Evolutionary conservation across 2,888 invertebrate genomes (phyloP), one percentile per base, ranked within the genome.

Genomic region (Cephus nigrinus): DNA sequence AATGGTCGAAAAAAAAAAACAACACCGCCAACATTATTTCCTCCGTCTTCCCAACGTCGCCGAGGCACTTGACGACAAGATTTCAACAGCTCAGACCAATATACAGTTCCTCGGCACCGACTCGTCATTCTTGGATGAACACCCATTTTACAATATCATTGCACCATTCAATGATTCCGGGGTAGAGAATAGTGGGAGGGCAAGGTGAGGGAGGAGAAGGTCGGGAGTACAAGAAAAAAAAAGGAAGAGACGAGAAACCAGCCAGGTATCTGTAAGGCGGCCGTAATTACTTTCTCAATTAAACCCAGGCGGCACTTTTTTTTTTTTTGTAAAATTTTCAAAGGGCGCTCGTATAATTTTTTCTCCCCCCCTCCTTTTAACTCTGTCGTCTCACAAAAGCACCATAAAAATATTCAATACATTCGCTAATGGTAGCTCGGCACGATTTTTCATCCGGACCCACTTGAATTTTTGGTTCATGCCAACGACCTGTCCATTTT

Each of bases 71-170:
- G 74, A 35, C 74, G 35, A 74, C 74, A 74, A 35, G 35, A 35
- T 36, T 36, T 31, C 36, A 36, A 33, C 74, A 36, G 74, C 74
- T 36, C 23, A 33, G 55, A 35, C 71, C 71, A 33, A 74, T 33
- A 36, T 35, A 36, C 32, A 30, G 74, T 36, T 55, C 55, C 55
- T 55, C 55, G 35, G 74, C 74, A 35, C 35, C n/a, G 74, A 74
- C 35, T 35, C 74, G 74, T 74, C 74, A 74, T 74, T 74, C 32
- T 74, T 36, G 9, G 36, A 74, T 74, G 74, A 74, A 36, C 74
- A 74, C 33, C 30, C 74, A 23, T 74, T 74, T 74, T 74, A 74
- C 74, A 36, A 36, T 74, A 74, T 34, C 74, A 35, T 74, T 74
- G 74, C 74, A 36, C 74, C 34, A 74, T 35, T 36, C 74, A 32